Evolutionary conservation across 2,888 invertebrate genomes (phyloP), one percentile per base, ranked within the genome.

Genomic region (Ectemnius continuus): DNA sequence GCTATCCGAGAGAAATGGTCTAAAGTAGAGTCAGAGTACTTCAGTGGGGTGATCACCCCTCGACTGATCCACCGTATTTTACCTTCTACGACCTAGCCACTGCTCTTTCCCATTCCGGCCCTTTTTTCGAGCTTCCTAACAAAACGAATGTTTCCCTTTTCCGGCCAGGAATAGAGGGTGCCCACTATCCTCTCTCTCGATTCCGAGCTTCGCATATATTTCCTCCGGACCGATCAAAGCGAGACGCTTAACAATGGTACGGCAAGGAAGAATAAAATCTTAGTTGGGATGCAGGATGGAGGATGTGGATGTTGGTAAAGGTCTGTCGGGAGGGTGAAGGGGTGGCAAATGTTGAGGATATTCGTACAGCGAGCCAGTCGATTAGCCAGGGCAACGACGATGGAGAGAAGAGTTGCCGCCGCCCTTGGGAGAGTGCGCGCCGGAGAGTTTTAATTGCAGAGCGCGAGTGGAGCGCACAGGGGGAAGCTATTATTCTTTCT

Each of bases 401-500:
- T 74, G 73, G 73, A 75, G 68, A 58, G 66, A 56, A 79, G 67
- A 14, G 4, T 81, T 70, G 23, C n/a, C 13, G 67, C 77, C 76
- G 78, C 83, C 79, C 72, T 83, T 83, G 76, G 61, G 70, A 81
- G 76, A 16, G 16, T 16, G 52, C 52, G 52, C 75, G 81, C 78
- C 76, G 73, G 80, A 85, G 83, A 85, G 81, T 88, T 88, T 88
- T 88, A 88, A 88, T 88, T 88, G 88, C 85, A 87, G 88, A 70
- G 84, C 81, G 79, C 75, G 74, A 36, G 11, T 11, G 36, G 36
- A 36, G 36, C 11, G 78, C 78, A 75, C 76, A 80, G 84, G 86
- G 87, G 87, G 86, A 88, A 88, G 88, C 89, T 88, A 90, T 90
- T 89, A 89, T 89, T 90, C 88, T 89, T 89, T 86, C 85, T 85